A percentile compares a stretch with the other conserved stretches of the same genome.
These are phyloP conservation scores for Antechinus stuartii DNA, from an alignment of 2,113 vertebrate species.

Conservation along the genomic window DNA sequence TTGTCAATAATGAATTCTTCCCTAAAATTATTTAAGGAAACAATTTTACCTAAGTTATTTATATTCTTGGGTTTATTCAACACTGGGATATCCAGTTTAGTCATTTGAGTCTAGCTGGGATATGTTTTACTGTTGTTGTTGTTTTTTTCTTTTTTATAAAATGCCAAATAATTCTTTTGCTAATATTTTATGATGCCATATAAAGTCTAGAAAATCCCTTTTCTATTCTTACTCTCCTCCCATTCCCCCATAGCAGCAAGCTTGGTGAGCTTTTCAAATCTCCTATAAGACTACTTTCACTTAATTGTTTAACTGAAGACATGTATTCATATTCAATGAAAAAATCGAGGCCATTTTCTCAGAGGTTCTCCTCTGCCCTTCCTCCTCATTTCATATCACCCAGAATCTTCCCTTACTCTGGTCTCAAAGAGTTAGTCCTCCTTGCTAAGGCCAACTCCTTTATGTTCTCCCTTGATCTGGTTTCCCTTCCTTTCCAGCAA, in stretches of 20 bases:
- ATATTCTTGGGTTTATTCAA: background rate
- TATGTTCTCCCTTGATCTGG: background rate
- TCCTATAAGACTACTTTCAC: background rate
- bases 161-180: background rate
- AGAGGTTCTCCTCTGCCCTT: background rate
- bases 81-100: background rate
- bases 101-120: background rate
- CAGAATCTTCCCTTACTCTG: background rate
- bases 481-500: background rate
- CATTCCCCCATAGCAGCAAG: background rate
- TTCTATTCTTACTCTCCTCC: background rate
- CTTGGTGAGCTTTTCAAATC: background rate
- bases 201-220: background rate
- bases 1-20: background rate
- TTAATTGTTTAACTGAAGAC: background rate
- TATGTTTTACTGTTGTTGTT: background rate
- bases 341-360: background rate
- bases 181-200: background rate
- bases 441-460: background rate
- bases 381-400: background rate
- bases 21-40: background rate
- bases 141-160: background rate
- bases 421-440: background rate
- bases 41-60: background rate
- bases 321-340: background rate